Base-by-base conservation (phyloP, 1,140 invertebrate species). In the Tetramorium parvispinum region DNA sequence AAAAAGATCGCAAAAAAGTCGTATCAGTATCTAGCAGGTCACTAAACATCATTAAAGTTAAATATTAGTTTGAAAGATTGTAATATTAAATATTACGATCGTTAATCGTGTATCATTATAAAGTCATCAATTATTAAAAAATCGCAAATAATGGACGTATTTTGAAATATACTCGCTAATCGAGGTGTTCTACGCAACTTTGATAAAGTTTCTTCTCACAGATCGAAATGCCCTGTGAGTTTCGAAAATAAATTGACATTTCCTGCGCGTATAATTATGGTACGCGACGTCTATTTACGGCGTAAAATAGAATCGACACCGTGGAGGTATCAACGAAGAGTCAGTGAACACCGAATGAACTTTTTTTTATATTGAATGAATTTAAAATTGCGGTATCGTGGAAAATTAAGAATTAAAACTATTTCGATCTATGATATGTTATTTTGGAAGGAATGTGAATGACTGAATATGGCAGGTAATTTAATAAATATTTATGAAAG, bases 221-320 rank as follows among this genome's bases (percentile, higher is more conserved):
- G 13, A 46, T 68, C 32, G 63, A 55, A 70, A 70, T 55, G 65
- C 8, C 40, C 27, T 16, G 21, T 70, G 10, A 55, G 51, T 70
- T 70, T 81, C 21, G 57, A 70, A 81, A 81, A 81, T 81, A 43
- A 70, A 81, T 70, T 81, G 65, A 55, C 65, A 70, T 81, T 70
- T 81, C 37, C 16, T 10, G 21, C 65, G 49, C 49, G 37, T 53
- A 6, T 70, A 81, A 81, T 70, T 81, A 57, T 81, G 68, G 51
- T 21, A 24, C 11, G n/a, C 11, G 37, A 21, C 49, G 10, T 40
- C 65, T 81, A 70, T 81, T 81, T 68, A 46, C 63, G 16, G 8
- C 8, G 21, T 40, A 40, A 21, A 68, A 81, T 70, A 68, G 49
- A 81, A 70, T 81, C 46, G 77, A 66, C 77, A 66, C 21, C n/a